phyloP scores from a whole-genome alignment of 2,797 vertebrate genomes.

The Acipenser ruthenus region DNA sequence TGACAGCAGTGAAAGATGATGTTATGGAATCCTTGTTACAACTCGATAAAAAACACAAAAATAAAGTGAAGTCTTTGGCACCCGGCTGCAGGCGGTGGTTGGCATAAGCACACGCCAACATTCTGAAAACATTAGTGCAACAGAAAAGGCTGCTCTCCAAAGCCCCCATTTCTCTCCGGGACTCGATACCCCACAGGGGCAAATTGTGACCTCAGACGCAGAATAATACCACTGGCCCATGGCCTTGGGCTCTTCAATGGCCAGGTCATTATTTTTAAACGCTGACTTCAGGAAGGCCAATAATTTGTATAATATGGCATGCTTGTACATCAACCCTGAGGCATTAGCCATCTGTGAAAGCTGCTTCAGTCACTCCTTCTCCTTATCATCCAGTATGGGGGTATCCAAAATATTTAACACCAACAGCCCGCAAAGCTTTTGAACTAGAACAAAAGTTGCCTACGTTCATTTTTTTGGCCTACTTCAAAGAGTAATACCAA shows the following conservation, averaged over 20 bases:
- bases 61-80: background rate
- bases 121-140: conserved; percentile 15
- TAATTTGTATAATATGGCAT: conserved; percentile 18
- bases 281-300: conserved; percentile 6
- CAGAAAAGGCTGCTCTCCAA: background rate
- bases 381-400: too few species aligned
- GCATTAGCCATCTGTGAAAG: background rate
- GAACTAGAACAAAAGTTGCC: too few species aligned
- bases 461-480: too few species aligned
- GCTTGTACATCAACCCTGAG: conserved; percentile 20
- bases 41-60: conserved; percentile 4
- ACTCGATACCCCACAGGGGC: background rate
- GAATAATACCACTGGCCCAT: conserved; percentile 3
- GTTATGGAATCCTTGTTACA: conserved; percentile 7
- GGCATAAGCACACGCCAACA: conserved; percentile 4
- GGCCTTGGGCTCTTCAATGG: conserved; percentile 10
- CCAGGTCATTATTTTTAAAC: conserved; percentile 7
- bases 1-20: conserved; percentile 6
- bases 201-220: conserved; percentile 15
- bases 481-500: too few species aligned
- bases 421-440: too few species aligned
- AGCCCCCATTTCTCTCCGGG: background rate
- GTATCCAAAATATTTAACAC: too few species aligned
- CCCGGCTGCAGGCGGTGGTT: background rate
- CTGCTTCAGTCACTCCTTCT: too few species aligned